Percentiles rank a stretch among this genome's conserved stretches.
phyloP scores from a whole-genome alignment of 2,888 invertebrate species.

The Camponotus fellah region DNA sequence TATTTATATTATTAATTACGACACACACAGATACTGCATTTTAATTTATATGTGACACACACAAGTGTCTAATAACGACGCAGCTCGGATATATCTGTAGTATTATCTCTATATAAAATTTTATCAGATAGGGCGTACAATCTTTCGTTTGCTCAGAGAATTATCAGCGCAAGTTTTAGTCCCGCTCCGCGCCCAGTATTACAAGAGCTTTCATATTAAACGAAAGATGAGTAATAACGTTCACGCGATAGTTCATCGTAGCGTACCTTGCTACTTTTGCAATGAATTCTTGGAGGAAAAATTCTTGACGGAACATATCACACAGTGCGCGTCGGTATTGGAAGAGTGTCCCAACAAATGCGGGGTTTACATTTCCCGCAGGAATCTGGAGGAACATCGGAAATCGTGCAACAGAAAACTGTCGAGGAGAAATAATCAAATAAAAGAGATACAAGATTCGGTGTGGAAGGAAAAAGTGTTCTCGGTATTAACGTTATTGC shows the following conservation, averaged over 20 bases:
- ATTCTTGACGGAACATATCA: slow-evolving; percentile 88
- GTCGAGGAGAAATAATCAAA: slow-evolving; percentile 55
- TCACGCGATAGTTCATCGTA: slow-evolving; percentile 66
- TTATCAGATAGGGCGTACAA: slow-evolving; percentile 61
- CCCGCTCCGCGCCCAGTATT: slow-evolving; percentile 20
- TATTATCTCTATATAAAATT: slow-evolving; percentile 14
- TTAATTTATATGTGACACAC: slow-evolving; percentile 4
- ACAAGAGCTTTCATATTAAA: neutral
- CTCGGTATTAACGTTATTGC: slow-evolving; percentile 74
- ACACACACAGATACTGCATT: neutral
- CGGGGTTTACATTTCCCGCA: slow-evolving; percentile 90
- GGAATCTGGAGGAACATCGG: slow-evolving; percentile 88
- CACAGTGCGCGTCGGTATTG: slow-evolving; percentile 91
- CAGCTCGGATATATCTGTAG: slow-evolving; percentile 9
- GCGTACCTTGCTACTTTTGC: slow-evolving; percentile 82
- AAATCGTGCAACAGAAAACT: slow-evolving; percentile 79
- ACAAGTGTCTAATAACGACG: neutral
- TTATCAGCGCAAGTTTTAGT: slow-evolving; percentile 63
- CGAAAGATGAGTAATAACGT: slow-evolving; percentile 72
- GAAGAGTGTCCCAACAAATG: slow-evolving; percentile 91
- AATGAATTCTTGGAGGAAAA: slow-evolving; percentile 77
- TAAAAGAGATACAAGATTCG: slow-evolving; percentile 76
- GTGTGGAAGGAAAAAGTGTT: slow-evolving; percentile 78
- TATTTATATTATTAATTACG: slow-evolving; percentile 25
- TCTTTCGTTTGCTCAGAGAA: slow-evolving; percentile 65